A percentile compares a stretch with the other conserved stretches of the same genome.
phyloP scores from a whole-genome alignment of 1,140 invertebrate genomes.

The Drosophila albomicans region DNA sequence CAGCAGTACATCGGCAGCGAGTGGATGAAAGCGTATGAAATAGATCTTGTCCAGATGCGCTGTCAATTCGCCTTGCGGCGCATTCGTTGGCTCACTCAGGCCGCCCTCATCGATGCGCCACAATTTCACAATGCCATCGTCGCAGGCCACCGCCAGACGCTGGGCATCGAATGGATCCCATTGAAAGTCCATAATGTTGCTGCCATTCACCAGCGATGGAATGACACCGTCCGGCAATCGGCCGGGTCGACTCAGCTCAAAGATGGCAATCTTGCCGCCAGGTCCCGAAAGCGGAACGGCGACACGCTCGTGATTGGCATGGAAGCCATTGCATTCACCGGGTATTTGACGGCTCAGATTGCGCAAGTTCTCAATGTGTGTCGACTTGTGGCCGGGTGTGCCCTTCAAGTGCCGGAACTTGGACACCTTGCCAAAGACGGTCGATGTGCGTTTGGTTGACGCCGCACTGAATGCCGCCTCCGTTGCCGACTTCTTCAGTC shows the following conservation, averaged over 20 bases:
- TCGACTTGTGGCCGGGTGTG: constrained; percentile 94
- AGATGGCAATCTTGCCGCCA: constrained; percentile 94
- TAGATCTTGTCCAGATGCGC: constrained; percentile 96
- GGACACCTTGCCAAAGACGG: constrained; percentile 94
- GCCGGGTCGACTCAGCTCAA: constrained; percentile 93
- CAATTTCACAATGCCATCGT: constrained; percentile 94
- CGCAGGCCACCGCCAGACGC: constrained; percentile 93
- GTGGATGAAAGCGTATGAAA: constrained; percentile 95
- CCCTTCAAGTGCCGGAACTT: constrained; percentile 97
- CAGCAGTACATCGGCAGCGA: constrained; percentile 93
- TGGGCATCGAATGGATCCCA: constrained; percentile 96
- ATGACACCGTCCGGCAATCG: constrained; percentile 91
- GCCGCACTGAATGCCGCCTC: constrained; percentile 86
- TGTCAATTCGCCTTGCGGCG: constrained; percentile 88
- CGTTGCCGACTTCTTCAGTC: constrained; percentile 84
- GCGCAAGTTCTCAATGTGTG: constrained; percentile 96
- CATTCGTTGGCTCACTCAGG: constrained; percentile 86
- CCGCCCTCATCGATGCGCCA: constrained; percentile 91
- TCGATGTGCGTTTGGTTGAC: constrained; percentile 91
- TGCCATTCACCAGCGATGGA: constrained; percentile 94
- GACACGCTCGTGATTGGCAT: constrained; percentile 93
- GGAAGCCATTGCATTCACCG: constrained; percentile 97
- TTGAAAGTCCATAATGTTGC: constrained; percentile 95
- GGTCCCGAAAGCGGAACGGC: constrained; percentile 94
- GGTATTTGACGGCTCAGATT: constrained; percentile 96